phyloP scores from a whole-genome alignment of 1,140 invertebrate species.

The Apocrypta bakeri region DNA sequence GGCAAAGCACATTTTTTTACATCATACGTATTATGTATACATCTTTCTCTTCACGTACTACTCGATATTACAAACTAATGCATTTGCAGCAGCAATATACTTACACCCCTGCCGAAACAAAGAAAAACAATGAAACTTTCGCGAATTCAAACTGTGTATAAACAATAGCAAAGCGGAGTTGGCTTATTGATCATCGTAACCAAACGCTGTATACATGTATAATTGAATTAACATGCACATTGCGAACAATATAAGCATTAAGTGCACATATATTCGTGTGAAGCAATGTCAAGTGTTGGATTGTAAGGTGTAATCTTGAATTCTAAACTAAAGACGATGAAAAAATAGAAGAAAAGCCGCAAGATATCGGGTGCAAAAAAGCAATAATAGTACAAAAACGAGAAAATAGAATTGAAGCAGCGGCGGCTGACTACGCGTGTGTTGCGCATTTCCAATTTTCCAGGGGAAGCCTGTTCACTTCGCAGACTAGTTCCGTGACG shows the following conservation, averaged over 20 bases:
- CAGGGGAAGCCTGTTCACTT: constrained; percentile 77
- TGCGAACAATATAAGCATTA: background rate
- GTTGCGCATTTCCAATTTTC: constrained; percentile 65
- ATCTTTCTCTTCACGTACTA: background rate
- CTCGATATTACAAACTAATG: background rate
- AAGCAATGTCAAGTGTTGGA: constrained; percentile 19
- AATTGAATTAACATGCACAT: no score
- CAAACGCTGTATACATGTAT: no score
- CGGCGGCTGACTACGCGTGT: constrained; percentile 22
- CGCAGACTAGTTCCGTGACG: constrained; percentile 81
- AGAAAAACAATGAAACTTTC: background rate
- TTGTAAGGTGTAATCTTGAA: no score
- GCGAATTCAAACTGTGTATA: no score
- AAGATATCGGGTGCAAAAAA: no score
- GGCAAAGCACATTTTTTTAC: background rate
- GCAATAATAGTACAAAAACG: background rate
- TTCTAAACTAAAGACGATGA: no score
- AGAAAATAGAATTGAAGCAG: background rate
- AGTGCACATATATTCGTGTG: background rate
- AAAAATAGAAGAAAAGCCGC: no score
- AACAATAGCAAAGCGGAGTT: background rate
- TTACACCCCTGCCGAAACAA: background rate
- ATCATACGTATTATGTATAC: background rate
- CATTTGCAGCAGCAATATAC: background rate
- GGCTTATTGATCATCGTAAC: background rate